A percentile compares a stretch with the other conserved stretches of the same genome.
These are phyloP conservation scores for Pitangus sulphuratus DNA, from an alignment of 2,797 vertebrate genomes.

Conservation along the genomic window DNA sequence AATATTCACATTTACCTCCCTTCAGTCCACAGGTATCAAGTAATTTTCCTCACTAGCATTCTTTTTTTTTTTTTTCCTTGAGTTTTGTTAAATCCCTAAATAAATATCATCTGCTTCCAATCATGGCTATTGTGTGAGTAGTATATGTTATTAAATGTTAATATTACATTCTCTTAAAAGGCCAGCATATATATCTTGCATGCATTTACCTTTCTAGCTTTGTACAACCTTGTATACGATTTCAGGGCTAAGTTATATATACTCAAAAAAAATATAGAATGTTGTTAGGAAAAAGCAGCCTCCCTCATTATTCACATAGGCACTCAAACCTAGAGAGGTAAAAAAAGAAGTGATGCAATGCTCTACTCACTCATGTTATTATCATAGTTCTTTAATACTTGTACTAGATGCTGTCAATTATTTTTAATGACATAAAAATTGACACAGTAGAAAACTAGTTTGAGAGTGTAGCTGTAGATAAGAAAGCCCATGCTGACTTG, in stretches of 20 bases:
- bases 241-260: neutral
- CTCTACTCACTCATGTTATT: neutral
- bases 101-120: neutral
- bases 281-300: neutral
- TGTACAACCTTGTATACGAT: neutral
- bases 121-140: neutral
- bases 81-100: neutral
- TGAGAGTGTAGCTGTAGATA: neutral
- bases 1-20: neutral
- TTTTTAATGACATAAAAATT: neutral
- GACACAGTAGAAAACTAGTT: neutral
- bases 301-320: accelerated
- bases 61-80: neutral
- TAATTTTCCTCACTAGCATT: neutral
- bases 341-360: accelerated
- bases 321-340: neutral
- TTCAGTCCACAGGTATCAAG: neutral
- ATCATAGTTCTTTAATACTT: neutral
- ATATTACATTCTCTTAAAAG: neutral
- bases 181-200: neutral
- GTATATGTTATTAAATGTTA: neutral
- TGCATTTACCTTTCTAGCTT: neutral
- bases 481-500: neutral
- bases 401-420: neutral
- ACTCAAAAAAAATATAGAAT: neutral